Percentiles rank a stretch among this genome's conserved stretches.
These are phyloP conservation scores for Poecilus cupreus DNA, from an alignment of 2,888 invertebrate species.

Conservation along the genomic window DNA sequence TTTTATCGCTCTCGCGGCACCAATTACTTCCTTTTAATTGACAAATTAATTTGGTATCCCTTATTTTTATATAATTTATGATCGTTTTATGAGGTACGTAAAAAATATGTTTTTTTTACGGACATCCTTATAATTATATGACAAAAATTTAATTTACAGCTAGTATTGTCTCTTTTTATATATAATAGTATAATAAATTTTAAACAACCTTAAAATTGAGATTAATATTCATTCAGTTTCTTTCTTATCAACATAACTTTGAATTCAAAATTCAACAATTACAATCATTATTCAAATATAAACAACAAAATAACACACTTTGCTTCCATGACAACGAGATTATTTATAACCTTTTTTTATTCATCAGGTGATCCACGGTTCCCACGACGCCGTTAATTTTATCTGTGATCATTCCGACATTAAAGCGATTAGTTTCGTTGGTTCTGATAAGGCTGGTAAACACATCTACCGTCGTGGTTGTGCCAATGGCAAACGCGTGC, in stretches of 20 bases:
- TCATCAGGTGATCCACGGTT: constrained; percentile 89
- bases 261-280: background rate
- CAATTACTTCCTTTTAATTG: too few species aligned
- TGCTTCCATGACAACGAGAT: constrained; percentile 7
- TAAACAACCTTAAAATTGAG: too few species aligned
- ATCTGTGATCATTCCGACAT: constrained; percentile 98
- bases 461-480: constrained; percentile 96
- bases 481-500: constrained; percentile 91
- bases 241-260: background rate
- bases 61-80: too few species aligned
- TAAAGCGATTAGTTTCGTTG: constrained; percentile 98
- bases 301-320: background rate
- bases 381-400: constrained; percentile 96
- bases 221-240: too few species aligned
- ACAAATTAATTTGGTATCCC: too few species aligned
- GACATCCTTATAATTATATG: too few species aligned
- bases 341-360: background rate
- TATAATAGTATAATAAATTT: too few species aligned
- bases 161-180: too few species aligned
- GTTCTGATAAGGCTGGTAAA: constrained; percentile 96
- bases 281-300: background rate
- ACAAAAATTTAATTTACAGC: too few species aligned
- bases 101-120: background rate
- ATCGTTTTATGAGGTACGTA: too few species aligned
- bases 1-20: too few species aligned